These are phyloP conservation scores for Rhynchomys soricoides DNA, from an alignment of 2,113 vertebrate species.

Conservation along the genomic window DNA sequence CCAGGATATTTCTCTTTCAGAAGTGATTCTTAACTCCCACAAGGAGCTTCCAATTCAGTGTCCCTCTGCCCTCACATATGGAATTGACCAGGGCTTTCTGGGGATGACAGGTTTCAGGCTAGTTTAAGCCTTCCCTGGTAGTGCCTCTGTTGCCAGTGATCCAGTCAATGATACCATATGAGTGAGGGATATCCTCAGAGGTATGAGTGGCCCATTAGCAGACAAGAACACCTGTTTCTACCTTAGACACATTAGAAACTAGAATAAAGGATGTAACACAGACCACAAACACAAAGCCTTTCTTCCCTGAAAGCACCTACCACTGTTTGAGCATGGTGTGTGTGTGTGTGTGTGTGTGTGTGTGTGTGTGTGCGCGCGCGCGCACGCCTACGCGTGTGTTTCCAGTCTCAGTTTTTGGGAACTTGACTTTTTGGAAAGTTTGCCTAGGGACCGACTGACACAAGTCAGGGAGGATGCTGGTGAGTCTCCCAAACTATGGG, in stretches of 20 bases:
- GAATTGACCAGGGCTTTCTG: background rate
- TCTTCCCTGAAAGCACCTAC: background rate
- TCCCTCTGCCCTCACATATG: background rate
- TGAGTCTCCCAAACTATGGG: background rate
- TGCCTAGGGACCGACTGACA: accelerated
- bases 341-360: too few relatives aligned
- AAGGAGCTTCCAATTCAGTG: background rate
- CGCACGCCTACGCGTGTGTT: too few relatives aligned
- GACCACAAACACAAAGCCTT: background rate
- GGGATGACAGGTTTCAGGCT: background rate
- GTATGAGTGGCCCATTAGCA: background rate
- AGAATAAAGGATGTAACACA: background rate
- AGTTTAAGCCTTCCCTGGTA: background rate
- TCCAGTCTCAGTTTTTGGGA: accelerated
- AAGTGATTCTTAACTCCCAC: background rate
- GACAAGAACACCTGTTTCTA: background rate
- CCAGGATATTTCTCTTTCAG: background rate
- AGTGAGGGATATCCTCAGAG: background rate
- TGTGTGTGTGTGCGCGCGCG: too few relatives aligned
- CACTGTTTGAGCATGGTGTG: background rate
- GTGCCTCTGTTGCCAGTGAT: background rate
- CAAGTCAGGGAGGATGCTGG: too few relatives aligned
- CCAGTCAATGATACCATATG: background rate
- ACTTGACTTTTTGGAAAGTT: background rate
- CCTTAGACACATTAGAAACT: background rate